phyloP scores from a whole-genome alignment of 2,797 vertebrate genomes.

The Ispidina lecontei region DNA sequence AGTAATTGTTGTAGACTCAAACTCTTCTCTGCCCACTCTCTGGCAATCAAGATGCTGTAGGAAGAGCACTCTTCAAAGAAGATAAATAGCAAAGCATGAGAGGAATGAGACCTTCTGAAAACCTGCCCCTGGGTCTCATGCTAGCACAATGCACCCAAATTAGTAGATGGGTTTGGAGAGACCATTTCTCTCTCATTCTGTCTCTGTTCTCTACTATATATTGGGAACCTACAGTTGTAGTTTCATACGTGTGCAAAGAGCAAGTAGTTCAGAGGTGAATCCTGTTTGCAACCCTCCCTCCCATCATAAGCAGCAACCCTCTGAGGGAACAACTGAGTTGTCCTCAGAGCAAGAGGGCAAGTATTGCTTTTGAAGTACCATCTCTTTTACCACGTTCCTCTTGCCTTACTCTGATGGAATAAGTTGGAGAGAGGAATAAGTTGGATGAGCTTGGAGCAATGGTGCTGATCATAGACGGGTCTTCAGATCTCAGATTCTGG shows the following conservation, averaged over 20 bases:
- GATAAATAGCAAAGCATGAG: not conserved
- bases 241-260: not conserved
- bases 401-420: rapidly evolving
- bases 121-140: not conserved
- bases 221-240: not conserved
- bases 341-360: not conserved
- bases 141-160: not conserved
- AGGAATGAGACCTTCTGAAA: not conserved
- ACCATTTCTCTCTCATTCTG: not conserved
- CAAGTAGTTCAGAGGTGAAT: not conserved
- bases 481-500: not conserved
- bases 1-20: conserved; percentile 14
- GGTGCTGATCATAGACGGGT: not conserved
- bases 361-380: rapidly evolving
- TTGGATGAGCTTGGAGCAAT: not conserved
- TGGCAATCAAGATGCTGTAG: conserved; percentile 9
- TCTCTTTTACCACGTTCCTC: not conserved
- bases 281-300: not conserved
- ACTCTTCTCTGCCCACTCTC: conserved; percentile 12
- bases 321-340: not conserved
- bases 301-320: not conserved
- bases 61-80: conserved; percentile 5
- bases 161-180: not conserved
- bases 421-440: not conserved
- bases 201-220: not conserved